These are phyloP conservation scores for Hydropsyche tenuis DNA, from an alignment of 1,140 invertebrate genomes.

Conservation along the genomic window DNA sequence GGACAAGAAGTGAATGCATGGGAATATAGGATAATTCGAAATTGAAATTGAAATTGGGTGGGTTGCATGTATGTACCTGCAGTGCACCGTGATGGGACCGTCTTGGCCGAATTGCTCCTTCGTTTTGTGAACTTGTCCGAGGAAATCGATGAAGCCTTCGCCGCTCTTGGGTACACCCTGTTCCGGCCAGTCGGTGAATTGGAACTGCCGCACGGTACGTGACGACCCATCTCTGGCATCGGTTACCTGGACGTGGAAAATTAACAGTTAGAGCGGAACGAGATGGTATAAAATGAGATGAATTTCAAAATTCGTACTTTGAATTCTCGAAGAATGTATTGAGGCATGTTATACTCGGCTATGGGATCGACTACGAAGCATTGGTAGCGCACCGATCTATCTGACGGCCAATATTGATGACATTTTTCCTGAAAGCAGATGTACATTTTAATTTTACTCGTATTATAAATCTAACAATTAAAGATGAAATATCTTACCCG, in stretches of 20 bases:
- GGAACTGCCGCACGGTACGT: constrained; percentile 96
- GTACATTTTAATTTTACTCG: neutral
- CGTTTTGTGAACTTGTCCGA: constrained; percentile 99
- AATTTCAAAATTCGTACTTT: constrained; percentile 70
- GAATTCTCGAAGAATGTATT: constrained; percentile 98
- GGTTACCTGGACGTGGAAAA: constrained; percentile 66
- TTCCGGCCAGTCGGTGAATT: constrained; percentile 99
- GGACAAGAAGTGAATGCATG: neutral
- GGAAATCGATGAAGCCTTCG: constrained; percentile 97
- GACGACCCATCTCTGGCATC: constrained; percentile 94
- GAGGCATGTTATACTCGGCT: constrained; percentile 99
- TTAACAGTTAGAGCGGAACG: too few species aligned
- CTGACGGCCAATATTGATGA: constrained; percentile 98
- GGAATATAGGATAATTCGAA: neutral
- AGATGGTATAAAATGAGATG: neutral
- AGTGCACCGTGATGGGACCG: constrained; percentile 99
- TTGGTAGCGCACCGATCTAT: constrained; percentile 93
- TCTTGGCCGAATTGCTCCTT: constrained; percentile 99
- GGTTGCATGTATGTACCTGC: constrained; percentile 75
- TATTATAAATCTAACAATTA: constrained; percentile 16
- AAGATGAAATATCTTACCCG: constrained; percentile 69
- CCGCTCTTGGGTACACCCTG: constrained; percentile 97
- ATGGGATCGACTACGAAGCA: constrained; percentile 99
- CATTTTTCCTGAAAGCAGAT: constrained; percentile 86
- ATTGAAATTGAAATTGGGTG: neutral